Conservation (phyloP, 2,888 invertebrate species). For the Chloroclystis v-ata region DNA sequence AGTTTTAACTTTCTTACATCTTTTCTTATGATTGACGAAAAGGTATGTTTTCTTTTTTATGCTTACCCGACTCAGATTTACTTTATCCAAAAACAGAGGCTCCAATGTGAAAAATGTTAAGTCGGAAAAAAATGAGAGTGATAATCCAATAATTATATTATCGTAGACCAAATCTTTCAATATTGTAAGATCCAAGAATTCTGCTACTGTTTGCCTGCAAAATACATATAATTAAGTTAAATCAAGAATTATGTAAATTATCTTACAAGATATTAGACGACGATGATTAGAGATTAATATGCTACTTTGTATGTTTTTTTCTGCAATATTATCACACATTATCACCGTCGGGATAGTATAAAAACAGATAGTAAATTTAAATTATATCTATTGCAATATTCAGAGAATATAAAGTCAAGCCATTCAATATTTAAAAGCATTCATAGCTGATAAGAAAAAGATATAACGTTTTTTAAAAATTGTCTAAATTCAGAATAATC, state of each 20-base stretch:
- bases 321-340: not conserved
- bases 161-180: constrained; percentile 81
- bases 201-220: constrained; percentile 74
- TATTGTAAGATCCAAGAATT: constrained; percentile 80
- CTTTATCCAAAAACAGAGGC: constrained; percentile 79
- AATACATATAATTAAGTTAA: too few species aligned
- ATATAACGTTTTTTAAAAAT: not conserved
- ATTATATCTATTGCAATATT: too few species aligned
- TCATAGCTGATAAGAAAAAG: not conserved
- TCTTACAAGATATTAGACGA: too few species aligned
- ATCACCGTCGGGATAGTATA: too few species aligned
- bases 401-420: not conserved
- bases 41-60: not conserved
- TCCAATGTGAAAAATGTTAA: constrained; percentile 83
- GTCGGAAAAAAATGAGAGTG: constrained; percentile 83
- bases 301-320: too few species aligned
- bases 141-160: constrained; percentile 83
- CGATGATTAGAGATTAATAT: too few species aligned
- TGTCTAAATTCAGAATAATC: not conserved
- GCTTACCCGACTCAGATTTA: constrained; percentile 69
- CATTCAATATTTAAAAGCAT: not conserved
- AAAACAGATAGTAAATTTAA: too few species aligned
- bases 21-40: too few species aligned
- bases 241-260: too few species aligned
- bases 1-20: too few species aligned